phyloP scores from a whole-genome alignment of 2,797 vertebrate genomes.

The Phylloscopus collybita region DNA sequence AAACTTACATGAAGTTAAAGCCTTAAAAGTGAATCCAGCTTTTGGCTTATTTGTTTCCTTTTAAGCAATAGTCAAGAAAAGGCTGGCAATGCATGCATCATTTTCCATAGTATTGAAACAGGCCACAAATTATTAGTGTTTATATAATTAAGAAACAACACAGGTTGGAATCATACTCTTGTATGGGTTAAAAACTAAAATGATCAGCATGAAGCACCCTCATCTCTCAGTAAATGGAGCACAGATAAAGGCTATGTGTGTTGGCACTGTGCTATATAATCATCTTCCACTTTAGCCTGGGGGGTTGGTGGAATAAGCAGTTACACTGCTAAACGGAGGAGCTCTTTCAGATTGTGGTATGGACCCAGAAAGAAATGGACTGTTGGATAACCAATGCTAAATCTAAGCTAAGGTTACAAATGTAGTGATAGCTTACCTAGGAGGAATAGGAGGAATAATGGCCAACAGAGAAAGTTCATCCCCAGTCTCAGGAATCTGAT shows the following conservation, averaged over 20 bases:
- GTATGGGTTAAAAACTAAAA: background rate
- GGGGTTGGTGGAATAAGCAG: background rate
- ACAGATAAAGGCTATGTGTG: background rate
- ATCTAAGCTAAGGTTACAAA: background rate
- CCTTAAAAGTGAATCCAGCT: background rate
- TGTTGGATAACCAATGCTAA: background rate
- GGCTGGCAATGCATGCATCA: background rate
- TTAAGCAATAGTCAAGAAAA: background rate
- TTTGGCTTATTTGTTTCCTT: background rate
- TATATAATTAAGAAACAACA: background rate
- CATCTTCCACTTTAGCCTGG: background rate
- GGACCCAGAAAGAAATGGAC: background rate
- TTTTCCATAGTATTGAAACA: background rate
- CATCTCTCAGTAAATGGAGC: background rate
- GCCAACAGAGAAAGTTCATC: background rate
- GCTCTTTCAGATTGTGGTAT: background rate
- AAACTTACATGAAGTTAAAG: background rate
- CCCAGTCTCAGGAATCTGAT: background rate
- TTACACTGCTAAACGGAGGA: background rate
- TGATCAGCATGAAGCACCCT: background rate
- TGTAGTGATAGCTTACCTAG: background rate
- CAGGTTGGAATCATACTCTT: background rate
- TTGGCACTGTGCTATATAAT: accelerated
- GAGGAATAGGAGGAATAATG: background rate
- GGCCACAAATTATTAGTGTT: background rate